Base-by-base conservation (phyloP, 2,888 invertebrate genomes). In the Dinocampus coccinellae region DNA sequence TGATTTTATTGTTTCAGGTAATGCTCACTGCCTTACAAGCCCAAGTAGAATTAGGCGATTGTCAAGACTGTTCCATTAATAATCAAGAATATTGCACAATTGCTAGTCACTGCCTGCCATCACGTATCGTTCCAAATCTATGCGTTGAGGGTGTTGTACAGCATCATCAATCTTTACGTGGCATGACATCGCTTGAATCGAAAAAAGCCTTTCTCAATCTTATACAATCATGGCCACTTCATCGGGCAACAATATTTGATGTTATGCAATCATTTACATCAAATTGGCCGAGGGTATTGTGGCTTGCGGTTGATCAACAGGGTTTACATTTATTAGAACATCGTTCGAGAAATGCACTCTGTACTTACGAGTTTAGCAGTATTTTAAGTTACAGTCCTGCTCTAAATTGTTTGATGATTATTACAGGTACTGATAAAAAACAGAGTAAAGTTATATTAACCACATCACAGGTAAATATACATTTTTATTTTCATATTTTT, bases 241-340 rank as follows among this genome's bases (percentile, higher is more conserved):
- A 97, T 76, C 92, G 95, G 77, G 97, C 97, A 16, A 97, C 97
- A 61, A 95, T 98, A 82, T 98, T 96, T 86, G 97, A 97, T 87
- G 97, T 98, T 53, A 95, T 96, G 93, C 97, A 98, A 93, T 95
- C 96, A 11, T 97, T 97, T 87, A 97, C 97, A 13, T 97, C 97
- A 29, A 96, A 96, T 88, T 97, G 98, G 95, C 97, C 98, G 33
- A 92, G 97, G 82, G 92, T 94, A 55, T 89, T 98, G 58, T 97
- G 97, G 96, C 89, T 98, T 79, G 97, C 96, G 26, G 95, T 98
- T 65, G 97, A 97, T 88, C 97, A 97, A 87, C 92, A 92, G 80
- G 98, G 98, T 22, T 91, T 98, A 73, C 97, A 97, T 86, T 89
- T 98, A 75, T 89, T 97, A 81, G 96, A 97, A 81, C 95, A 95